Conservation (phyloP, 2,888 invertebrate genomes). For the Mechanitis messenoides region DNA sequence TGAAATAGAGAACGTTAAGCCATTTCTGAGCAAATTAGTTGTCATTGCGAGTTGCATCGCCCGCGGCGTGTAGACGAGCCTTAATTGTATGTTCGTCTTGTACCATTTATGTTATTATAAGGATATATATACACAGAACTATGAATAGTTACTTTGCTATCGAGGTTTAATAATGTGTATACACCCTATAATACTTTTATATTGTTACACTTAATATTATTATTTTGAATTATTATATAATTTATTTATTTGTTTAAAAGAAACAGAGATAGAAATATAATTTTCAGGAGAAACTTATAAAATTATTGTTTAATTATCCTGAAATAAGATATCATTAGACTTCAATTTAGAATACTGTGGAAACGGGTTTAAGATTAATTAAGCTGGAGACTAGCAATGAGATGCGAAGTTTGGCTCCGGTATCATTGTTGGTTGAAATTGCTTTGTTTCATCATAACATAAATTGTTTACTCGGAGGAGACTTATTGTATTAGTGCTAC, state of each 20-base stretch:
- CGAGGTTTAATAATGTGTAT: neutral
- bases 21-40: conserved; percentile 23
- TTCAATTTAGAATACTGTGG: neutral
- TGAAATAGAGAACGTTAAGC: conserved; percentile 3
- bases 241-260: too few relatives aligned
- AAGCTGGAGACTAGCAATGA: conserved; percentile 8
- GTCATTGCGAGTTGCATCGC: conserved; percentile 23
- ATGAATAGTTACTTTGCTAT: neutral
- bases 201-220: too few relatives aligned
- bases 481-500: neutral
- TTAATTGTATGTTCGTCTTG: conserved; percentile 16
- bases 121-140: neutral
- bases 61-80: conserved; percentile 20
- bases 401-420: conserved; percentile 10
- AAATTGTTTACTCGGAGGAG: neutral
- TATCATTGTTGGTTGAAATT: conserved; percentile 3
- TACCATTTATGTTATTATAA: neutral
- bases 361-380: conserved; percentile 9
- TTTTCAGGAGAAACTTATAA: too few relatives aligned
- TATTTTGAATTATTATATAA: too few relatives aligned
- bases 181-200: too few relatives aligned
- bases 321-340: too few relatives aligned
- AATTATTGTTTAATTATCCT: too few relatives aligned
- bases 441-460: conserved; percentile 3
- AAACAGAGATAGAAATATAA: too few relatives aligned